Percentiles rank a stretch among this genome's conserved stretches.
These are phyloP conservation scores for Chloroceryle amazona DNA, from an alignment of 2,797 vertebrate genomes.

Conservation along the genomic window DNA sequence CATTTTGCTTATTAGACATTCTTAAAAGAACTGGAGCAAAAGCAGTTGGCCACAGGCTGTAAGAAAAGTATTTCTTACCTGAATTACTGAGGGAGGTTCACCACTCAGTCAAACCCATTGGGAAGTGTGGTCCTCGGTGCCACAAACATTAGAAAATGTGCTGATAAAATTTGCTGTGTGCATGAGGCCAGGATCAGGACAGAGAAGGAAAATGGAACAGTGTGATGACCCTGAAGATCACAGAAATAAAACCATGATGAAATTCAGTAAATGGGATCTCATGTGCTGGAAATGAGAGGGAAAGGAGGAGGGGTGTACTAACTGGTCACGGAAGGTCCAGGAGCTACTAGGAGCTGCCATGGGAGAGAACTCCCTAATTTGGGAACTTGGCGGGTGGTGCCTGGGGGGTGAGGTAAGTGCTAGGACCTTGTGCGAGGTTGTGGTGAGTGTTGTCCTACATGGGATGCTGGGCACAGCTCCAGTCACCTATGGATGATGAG, in stretches of 20 bases:
- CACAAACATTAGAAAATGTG: not conserved
- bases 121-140: too few relatives aligned
- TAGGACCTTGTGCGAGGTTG: fast-evolving
- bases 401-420: too few relatives aligned
- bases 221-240: fast-evolving
- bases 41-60: not conserved
- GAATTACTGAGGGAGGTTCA: not conserved
- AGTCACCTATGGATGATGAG: not conserved
- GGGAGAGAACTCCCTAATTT: not conserved
- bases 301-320: not conserved
- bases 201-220: not conserved
- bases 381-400: not conserved
- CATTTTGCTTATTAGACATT: not conserved
- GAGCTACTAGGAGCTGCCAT: not conserved
- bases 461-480: not conserved
- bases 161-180: not conserved
- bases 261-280: not conserved
- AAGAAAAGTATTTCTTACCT: not conserved
- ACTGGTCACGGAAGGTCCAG: fast-evolving
- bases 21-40: not conserved
- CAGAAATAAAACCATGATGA: not conserved
- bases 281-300: not conserved
- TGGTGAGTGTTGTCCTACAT: not conserved
- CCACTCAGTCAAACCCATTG: not conserved
- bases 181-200: not conserved